Evolutionary conservation across 2,888 invertebrate genomes (phyloP), one percentile per base, ranked within the genome.

Genomic region (Euphydryas editha): DNA sequence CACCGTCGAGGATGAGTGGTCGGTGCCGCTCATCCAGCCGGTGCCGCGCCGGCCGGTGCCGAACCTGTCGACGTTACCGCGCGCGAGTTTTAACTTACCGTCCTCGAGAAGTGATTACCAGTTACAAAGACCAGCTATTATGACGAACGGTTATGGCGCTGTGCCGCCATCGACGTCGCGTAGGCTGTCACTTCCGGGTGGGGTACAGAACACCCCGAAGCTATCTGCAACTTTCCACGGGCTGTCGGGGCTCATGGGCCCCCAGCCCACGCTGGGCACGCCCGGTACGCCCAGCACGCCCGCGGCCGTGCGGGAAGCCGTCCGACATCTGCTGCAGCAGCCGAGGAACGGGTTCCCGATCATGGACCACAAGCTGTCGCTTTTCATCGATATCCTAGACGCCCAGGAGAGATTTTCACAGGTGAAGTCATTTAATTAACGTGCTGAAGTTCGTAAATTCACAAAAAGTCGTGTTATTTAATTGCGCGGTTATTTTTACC

Each of bases 371-470:
- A 95, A 96, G 83, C 94, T 96, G 81, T 94, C 95, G 51, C 93
- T 97, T 58, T 96, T 96, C 90, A 95, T 96, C 83, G 96, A 97
- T 81, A 96, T 97, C 77, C 93, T 97, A 85, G 96, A 96, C 83
- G 95, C 96, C 62, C 96, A 97, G 93, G 96, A 96, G 83, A 94
- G 95, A 82, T 95, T 97, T 82, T 96, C 96, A 81, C 95, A 96
- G 96, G 96, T 96, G 81, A 76, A 42, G 17, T 36, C 7, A 1
- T 11, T 24, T 55, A 47, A 46, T 24, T 51, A 51, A 55, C 36
- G 15, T 47, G 11, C 15, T 44, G 42, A 44, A n/a, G 15, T 39
- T 51, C 8, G n/a, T 15, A 7, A 20, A 30, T 21, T 18, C 49
- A 21, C 39, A 21, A 51, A 47, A 51, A 51, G 20, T 18, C 17